Conservation (phyloP, 2,888 invertebrate species). For the Patella caerulea region DNA sequence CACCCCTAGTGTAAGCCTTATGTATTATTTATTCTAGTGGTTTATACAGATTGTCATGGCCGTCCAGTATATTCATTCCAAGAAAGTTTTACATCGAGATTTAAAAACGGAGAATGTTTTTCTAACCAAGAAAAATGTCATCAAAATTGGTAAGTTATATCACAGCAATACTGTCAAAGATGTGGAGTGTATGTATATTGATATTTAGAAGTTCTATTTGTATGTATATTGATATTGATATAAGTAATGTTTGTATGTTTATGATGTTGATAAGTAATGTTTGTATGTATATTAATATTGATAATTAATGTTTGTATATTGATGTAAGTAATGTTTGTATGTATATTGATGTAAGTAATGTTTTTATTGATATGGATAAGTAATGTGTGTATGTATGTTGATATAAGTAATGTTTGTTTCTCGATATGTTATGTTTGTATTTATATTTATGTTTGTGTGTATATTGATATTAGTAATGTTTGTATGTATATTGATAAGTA, state of each 20-base stretch:
- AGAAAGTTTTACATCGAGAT: constrained; percentile 68
- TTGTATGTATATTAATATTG: too few species aligned
- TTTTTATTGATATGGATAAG: background rate
- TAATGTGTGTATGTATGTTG: too few species aligned
- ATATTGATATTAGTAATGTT: background rate
- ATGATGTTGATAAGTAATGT: too few species aligned
- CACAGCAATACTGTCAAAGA: background rate
- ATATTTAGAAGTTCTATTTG: too few species aligned
- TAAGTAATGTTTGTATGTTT: background rate
- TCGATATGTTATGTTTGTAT: too few species aligned
- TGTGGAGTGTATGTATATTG: too few species aligned
- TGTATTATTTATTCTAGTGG: constrained; percentile 57
- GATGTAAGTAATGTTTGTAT: background rate
- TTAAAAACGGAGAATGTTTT: constrained; percentile 69
- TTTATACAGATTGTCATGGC: constrained; percentile 69
- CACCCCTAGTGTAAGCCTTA: too few species aligned
- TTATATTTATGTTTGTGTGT: too few species aligned
- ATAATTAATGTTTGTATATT: too few species aligned
- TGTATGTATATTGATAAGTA: background rate
- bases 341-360: too few species aligned
- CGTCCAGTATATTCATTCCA: constrained; percentile 67
- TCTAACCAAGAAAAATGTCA: constrained; percentile 65
- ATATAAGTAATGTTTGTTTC: background rate
- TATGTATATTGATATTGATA: too few species aligned
- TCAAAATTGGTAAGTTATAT: constrained; percentile 62